phyloP scores from a whole-genome alignment of 2,113 vertebrate species.

The Salminus brasiliensis region DNA sequence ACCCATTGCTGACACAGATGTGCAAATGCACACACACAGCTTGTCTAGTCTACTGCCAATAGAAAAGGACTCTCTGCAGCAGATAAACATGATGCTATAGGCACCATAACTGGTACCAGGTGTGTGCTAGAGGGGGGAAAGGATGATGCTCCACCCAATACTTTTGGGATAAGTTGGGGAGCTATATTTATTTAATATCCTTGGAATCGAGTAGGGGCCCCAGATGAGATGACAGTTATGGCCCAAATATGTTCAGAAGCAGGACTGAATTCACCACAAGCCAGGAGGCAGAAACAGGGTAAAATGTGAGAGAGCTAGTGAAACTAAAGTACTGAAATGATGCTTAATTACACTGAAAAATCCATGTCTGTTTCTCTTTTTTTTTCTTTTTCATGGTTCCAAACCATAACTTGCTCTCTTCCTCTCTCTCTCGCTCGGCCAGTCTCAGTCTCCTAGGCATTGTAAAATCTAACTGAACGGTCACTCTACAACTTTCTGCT shows the following conservation, averaged over 20 bases:
- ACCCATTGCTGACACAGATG: too few species aligned
- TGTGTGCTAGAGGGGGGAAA: too few species aligned
- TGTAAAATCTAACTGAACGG: slow-evolving; percentile 58
- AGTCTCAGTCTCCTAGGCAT: slow-evolving; percentile 46
- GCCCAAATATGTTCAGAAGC: background rate
- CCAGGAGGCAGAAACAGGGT: background rate
- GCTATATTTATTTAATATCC: too few species aligned
- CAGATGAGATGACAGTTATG: too few species aligned
- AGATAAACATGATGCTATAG: too few species aligned
- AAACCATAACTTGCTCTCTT: background rate
- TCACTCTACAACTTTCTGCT: slow-evolving; percentile 41
- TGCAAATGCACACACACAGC: too few species aligned
- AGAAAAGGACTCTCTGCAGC: too few species aligned
- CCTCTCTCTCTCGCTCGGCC: slow-evolving; percentile 9
- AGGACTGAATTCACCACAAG: slow-evolving; percentile 5
- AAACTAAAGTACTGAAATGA: background rate
- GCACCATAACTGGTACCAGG: too few species aligned
- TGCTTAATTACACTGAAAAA: background rate
- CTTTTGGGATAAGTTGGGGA: too few species aligned
- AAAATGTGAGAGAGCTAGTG: background rate
- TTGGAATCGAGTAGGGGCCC: too few species aligned
- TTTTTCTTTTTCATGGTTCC: background rate
- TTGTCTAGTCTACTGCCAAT: too few species aligned
- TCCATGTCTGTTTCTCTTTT: background rate
- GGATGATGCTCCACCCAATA: too few species aligned